Base-by-base conservation (phyloP, 2,797 vertebrate species). In the Chaunax sp. region DNA sequence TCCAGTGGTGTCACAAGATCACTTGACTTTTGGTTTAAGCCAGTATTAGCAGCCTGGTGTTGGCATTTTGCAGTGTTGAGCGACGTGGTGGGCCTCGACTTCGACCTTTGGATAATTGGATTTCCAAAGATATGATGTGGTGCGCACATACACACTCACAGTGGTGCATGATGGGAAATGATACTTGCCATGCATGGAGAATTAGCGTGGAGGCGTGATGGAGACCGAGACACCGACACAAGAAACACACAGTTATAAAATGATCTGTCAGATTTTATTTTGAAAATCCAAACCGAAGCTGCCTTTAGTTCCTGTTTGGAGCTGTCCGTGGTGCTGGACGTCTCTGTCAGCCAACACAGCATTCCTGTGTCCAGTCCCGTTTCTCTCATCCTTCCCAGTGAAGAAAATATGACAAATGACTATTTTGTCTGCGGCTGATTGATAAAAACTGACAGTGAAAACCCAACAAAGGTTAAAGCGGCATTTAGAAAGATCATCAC, bases 21-120 rank as follows among this genome's bases (percentile, higher is more conserved):
- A 47, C 81, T 81, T 66, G 16, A 75, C 87, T 85, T 77, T 74
- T 72, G 22, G 22, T 75, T 77, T 66, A 64, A 81, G 83, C 71
- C 78, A 67, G 75, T 75, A 89, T 82, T 69, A 57, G 81, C 83
- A 80, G 82, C 54, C 57, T 57, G 55, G 82, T 46, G 66, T 85
- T 91, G 89, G 90, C 89, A 91, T 91, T 92, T 91, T 90, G 88
- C 86, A 82, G 83, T 73, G 74, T 86, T 72, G 87, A 83, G 86
- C 81, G 65, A 80, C 49, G 55, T 85, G 84, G 80, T 81, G 76
- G 84, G 81, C 82, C 88, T 82, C 12, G 66, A 65, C 68, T 88
- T 81, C 84, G 90, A 92, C 90, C 92, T 92, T 93, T 92, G 82
- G 89, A 85, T 91, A 92, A 93, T 92, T 92, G 89, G 86, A 92